Conservation (phyloP, 2,888 invertebrate species). For the Heliothis peltigera region DNA sequence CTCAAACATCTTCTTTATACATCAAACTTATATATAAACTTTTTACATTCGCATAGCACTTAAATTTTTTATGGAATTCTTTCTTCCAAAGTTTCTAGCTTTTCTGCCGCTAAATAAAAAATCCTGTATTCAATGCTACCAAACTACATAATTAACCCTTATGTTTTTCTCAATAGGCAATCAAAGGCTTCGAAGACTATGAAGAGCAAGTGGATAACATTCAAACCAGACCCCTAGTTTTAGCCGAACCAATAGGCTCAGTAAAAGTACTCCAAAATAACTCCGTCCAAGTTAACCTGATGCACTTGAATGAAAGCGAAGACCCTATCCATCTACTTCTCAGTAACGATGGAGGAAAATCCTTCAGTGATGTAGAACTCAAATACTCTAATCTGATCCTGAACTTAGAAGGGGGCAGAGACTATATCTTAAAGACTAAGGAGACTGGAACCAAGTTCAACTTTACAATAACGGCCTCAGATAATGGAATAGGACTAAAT, state of each 20-base stretch:
- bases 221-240: slow-evolving; percentile 71
- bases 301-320: slow-evolving; percentile 77
- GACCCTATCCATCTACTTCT: slow-evolving; percentile 83
- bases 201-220: slow-evolving; percentile 52
- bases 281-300: slow-evolving; percentile 84
- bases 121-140: too few species aligned
- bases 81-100: too few species aligned
- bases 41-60: too few species aligned
- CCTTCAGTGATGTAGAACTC: slow-evolving; percentile 80
- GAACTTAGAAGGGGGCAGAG: slow-evolving; percentile 82
- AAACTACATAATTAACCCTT: not conserved
- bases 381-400: slow-evolving; percentile 82
- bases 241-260: slow-evolving; percentile 84
- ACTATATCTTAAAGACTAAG: slow-evolving; percentile 85
- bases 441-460: slow-evolving; percentile 87
- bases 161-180: slow-evolving; percentile 43
- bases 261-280: slow-evolving; percentile 86
- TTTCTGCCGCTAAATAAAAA: too few species aligned
- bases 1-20: too few species aligned
- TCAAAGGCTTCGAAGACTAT: slow-evolving; percentile 67
- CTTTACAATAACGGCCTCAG: slow-evolving; percentile 81
- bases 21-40: too few species aligned
- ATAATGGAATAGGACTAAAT: slow-evolving; percentile 57
- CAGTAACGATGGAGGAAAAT: slow-evolving; percentile 81
- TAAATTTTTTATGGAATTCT: too few species aligned